Percentiles rank a stretch among this genome's conserved stretches.
These are phyloP conservation scores for Pangasius macronema DNA, from an alignment of 2,797 vertebrate species.

Conservation along the genomic window DNA sequence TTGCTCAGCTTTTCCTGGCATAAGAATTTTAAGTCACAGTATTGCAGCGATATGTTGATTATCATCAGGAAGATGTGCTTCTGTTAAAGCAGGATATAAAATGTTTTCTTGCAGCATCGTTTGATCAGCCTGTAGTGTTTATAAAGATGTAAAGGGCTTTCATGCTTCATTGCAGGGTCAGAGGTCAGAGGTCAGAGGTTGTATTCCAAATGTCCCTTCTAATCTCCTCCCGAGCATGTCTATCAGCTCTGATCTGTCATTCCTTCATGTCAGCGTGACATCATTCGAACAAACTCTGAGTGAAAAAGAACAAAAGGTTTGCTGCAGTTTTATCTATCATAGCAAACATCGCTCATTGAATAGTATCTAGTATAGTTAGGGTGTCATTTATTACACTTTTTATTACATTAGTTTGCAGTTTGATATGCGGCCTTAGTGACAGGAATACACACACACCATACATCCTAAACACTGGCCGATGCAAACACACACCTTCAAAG, in stretches of 20 bases:
- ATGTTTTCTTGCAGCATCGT: slow-evolving; percentile 28
- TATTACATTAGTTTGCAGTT: background rate
- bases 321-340: background rate
- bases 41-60: slow-evolving; percentile 33
- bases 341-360: background rate
- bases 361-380: background rate
- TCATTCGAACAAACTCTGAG: slow-evolving; percentile 96
- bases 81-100: slow-evolving; percentile 15
- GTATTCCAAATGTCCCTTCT: slow-evolving; percentile 49
- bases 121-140: slow-evolving; percentile 11
- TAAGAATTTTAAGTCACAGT: slow-evolving; percentile 18
- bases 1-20: slow-evolving; percentile 11
- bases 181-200: slow-evolving; percentile 64
- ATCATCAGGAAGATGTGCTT: slow-evolving; percentile 56
- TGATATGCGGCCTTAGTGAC: background rate
- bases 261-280: slow-evolving; percentile 85
- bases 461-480: background rate
- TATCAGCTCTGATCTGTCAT: background rate
- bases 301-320: slow-evolving; percentile 28
- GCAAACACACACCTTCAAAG: slow-evolving; percentile 88
- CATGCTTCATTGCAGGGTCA: slow-evolving; percentile 60
- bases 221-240: slow-evolving; percentile 14
- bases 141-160: slow-evolving; percentile 56
- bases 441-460: background rate
- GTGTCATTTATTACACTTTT: background rate